These are phyloP conservation scores for Ips typographus DNA, from an alignment of 1,140 invertebrate species.

Conservation along the genomic window DNA sequence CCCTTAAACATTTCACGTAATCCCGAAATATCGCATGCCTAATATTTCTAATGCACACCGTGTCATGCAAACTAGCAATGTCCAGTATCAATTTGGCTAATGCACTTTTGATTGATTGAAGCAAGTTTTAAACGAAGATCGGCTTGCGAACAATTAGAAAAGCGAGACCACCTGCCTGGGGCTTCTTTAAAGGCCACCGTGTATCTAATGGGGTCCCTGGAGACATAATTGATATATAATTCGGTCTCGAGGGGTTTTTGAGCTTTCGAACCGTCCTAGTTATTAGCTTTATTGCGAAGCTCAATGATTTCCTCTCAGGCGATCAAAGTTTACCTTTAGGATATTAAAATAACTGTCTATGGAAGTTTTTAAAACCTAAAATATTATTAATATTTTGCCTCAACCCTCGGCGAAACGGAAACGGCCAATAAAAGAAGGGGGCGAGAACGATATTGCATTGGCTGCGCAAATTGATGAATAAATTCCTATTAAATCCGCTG, in stretches of 20 bases:
- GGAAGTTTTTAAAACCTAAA: too few relatives aligned
- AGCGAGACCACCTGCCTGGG: slow-evolving; percentile 19
- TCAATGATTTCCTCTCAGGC: slow-evolving; percentile 16
- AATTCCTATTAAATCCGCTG: slow-evolving; percentile 52
- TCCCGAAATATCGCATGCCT: too few relatives aligned
- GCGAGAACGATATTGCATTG: slow-evolving; percentile 42
- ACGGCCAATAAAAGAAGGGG: background rate
- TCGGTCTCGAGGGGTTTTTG: slow-evolving; percentile 14
- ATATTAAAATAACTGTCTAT: too few relatives aligned
- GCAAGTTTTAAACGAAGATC: slow-evolving; percentile 1
- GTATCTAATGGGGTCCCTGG: slow-evolving; percentile 12
- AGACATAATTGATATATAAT: slow-evolving; percentile 31
- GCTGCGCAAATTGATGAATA: slow-evolving; percentile 52
- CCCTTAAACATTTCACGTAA: too few relatives aligned
- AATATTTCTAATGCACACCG: too few relatives aligned
- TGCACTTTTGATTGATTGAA: slow-evolving; percentile 13
- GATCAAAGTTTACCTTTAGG: background rate
- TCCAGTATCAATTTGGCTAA: slow-evolving; percentile 2
- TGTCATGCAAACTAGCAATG: background rate
- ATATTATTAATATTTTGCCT: too few relatives aligned
- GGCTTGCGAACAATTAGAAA: slow-evolving; percentile 9
- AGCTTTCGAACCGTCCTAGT: slow-evolving; percentile 10
- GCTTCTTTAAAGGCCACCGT: slow-evolving; percentile 16
- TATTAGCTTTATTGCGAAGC: slow-evolving; percentile 8
- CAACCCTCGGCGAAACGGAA: too few relatives aligned